Base-by-base conservation (phyloP, 2,888 invertebrate species). In the Epinotia nisella region DNA sequence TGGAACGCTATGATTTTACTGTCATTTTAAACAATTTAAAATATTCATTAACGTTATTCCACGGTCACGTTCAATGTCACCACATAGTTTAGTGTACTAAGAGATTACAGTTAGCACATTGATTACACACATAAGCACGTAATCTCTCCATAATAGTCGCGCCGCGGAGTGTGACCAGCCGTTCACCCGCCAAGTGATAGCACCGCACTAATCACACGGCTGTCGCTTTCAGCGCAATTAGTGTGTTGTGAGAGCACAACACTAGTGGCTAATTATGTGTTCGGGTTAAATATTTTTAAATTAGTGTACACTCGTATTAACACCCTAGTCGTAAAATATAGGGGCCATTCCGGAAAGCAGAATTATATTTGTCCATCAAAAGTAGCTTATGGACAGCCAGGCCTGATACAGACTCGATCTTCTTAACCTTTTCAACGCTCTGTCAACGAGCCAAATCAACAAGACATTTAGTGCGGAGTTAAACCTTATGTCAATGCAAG, bases 191-290 rank as follows among this genome's bases (percentile, higher is more conserved):
- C 61, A 65, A 65, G 39, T 53, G 68, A 68, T 69, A 73, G n/a
- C 39, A 51, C 51, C n/a, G n/a, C n/a, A 24, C 2, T 69, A 73
- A 73, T 58, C 65, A 71, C 39, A 56, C 45, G 17, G 19, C 62
- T 58, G 58, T 73, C 73, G 64, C 73, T 73, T 73, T 73, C 73
- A 69, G 60, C 17, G 21, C 69, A 69, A 69, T 69, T 69, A 68
- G 49, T 29, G 9, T 17, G 29, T 19, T 55, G 49, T 7, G 64
- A 59, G 56, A 35, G n/a, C 65, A 58, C 53, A 39, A 39, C 35
- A 58, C 58, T 45, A 24, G 45, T 7, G 13, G 65, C 35, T 13
- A 19, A 58, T 58, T 39, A 35, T 35, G 35, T 17, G 13, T 13
- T 21, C 39, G 15, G 61, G 19, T 21, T 5, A 19, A 24, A 64